A percentile compares a stretch with the other conserved stretches of the same genome.
Conservation (phyloP, 2,113 vertebrate genomes). For the Trichomycterus rosablanca region DNA sequence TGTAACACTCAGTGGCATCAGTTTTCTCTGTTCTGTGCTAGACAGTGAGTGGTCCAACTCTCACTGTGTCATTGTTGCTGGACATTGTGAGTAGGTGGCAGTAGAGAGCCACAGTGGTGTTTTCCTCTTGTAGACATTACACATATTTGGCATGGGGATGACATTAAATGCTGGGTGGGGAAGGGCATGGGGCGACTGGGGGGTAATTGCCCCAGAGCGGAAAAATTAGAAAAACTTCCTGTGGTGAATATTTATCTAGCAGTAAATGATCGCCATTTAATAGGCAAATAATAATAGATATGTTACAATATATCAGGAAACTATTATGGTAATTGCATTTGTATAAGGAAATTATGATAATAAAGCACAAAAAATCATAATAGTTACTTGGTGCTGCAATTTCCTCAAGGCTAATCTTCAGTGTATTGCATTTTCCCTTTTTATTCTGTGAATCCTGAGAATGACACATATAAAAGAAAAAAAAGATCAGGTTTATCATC, state of each 20-base stretch:
- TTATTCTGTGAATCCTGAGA: neutral
- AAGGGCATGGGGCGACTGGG: neutral
- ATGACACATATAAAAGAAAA: too few species aligned
- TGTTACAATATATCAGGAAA: constrained; percentile 24
- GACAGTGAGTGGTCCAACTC: too few species aligned
- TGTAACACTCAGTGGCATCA: too few species aligned
- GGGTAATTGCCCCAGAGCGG: constrained; percentile 25
- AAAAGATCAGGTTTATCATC: too few species aligned
- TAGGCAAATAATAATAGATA: constrained; percentile 11
- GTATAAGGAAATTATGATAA: constrained; percentile 26
- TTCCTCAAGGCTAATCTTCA: neutral
- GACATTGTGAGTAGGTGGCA: constrained; percentile 54
- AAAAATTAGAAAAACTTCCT: constrained; percentile 36
- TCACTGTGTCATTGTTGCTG: neutral
- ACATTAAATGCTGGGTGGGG: constrained; percentile 9
- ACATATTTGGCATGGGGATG: constrained; percentile 28
- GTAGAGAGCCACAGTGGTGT: constrained; percentile 52
- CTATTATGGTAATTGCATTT: constrained; percentile 32
- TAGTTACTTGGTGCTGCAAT: constrained; percentile 6
- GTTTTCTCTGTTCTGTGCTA: neutral
- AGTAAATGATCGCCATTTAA: constrained; percentile 19
- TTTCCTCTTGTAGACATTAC: constrained; percentile 8
- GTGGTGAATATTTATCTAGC: constrained; percentile 37
- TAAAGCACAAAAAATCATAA: constrained; percentile 13
- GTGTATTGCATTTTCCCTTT: neutral